Conservation (phyloP, 2,797 vertebrate genomes). For the Hyperoplus lanceolatus region DNA sequence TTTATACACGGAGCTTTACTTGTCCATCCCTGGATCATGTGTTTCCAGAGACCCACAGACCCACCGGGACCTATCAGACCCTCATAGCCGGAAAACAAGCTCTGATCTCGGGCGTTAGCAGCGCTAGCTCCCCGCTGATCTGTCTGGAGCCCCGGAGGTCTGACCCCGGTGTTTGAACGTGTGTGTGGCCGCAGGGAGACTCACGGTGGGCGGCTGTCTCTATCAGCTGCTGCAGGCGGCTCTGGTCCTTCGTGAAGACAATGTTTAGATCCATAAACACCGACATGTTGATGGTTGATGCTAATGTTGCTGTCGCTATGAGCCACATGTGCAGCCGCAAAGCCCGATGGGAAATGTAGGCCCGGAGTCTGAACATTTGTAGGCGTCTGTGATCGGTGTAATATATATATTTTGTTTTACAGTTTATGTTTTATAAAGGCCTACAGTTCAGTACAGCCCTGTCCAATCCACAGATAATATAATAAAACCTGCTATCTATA, state of each 20-base stretch:
- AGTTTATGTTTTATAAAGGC: neutral
- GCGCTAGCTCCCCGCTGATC: neutral
- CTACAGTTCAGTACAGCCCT: too few species aligned
- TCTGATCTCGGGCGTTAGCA: neutral
- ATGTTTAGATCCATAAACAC: slow-evolving; percentile 86
- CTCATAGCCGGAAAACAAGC: rapidly evolving
- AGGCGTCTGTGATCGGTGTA: neutral
- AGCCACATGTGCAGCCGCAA: slow-evolving; percentile 1
- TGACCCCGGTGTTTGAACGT: too few species aligned
- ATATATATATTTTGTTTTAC: neutral
- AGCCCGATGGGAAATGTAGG: slow-evolving; percentile 58
- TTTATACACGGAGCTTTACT: neutral
- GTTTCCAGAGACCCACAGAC: too few species aligned
- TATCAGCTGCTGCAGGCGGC: slow-evolving; percentile 63
- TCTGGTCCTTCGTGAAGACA: slow-evolving; percentile 58
- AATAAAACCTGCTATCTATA: too few species aligned
- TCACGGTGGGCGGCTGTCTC: slow-evolving; percentile 86
- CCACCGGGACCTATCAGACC: neutral
- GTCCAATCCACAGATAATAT: too few species aligned
- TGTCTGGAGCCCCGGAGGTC: too few species aligned
- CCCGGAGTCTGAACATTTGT: neutral
- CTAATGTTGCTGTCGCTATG: rapidly evolving
- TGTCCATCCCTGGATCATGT: too few species aligned
- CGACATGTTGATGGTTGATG: slow-evolving; percentile 68
- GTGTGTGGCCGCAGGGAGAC: slow-evolving; percentile 37